These are phyloP conservation scores for Zosterops hypoxanthus DNA, from an alignment of 2,113 vertebrate genomes.

Conservation along the genomic window DNA sequence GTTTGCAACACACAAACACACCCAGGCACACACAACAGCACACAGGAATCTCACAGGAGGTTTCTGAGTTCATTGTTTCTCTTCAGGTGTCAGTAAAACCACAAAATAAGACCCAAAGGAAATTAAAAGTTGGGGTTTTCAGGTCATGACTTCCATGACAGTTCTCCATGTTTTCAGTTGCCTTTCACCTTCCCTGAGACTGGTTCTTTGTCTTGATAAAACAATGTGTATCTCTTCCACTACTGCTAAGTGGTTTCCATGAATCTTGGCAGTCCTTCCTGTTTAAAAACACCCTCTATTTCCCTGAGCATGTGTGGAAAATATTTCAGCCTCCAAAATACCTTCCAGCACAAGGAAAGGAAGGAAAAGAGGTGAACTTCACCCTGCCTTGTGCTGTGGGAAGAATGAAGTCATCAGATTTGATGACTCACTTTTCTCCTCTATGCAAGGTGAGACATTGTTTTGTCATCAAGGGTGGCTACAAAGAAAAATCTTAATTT, in stretches of 20 bases:
- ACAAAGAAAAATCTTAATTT: background rate
- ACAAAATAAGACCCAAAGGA: background rate
- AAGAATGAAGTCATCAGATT: background rate
- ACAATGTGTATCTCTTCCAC: background rate
- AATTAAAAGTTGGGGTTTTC: background rate
- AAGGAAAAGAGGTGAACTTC: background rate
- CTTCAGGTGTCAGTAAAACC: background rate
- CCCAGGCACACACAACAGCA: background rate
- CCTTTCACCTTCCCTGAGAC: background rate
- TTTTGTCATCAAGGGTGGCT: slow-evolving; percentile 1
- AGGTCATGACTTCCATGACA: background rate
- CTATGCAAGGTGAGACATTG: background rate
- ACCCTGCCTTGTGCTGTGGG: background rate
- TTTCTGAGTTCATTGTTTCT: background rate
- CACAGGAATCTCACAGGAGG: background rate
- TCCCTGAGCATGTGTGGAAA: background rate
- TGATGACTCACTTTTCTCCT: background rate
- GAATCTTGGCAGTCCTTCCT: background rate
- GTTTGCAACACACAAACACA: background rate
- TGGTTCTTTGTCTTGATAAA: background rate
- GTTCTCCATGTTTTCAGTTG: background rate
- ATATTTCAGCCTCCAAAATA: background rate
- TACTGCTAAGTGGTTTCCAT: background rate
- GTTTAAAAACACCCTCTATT: background rate
- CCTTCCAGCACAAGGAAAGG: background rate